Conservation (phyloP, 2,797 vertebrate species). For the Eulemur coronatus region DNA sequence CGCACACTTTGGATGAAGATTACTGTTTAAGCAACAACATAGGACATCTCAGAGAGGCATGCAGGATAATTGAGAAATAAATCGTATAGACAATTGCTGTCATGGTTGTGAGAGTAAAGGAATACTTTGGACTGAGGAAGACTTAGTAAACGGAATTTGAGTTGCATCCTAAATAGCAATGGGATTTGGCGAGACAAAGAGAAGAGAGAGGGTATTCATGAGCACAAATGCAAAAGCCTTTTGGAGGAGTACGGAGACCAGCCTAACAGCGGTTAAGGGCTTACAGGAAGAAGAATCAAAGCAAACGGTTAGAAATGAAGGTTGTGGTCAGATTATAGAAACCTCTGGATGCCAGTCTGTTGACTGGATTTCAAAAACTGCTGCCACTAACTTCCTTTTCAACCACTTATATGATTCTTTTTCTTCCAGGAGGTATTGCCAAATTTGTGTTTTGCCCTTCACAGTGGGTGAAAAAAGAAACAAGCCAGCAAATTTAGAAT, state of each 20-base stretch:
- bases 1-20: background rate
- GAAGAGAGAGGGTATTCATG: background rate
- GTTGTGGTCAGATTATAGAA: background rate
- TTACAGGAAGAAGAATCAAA: background rate
- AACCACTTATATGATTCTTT: background rate
- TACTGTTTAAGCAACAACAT: background rate
- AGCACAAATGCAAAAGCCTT: background rate
- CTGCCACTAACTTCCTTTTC: background rate
- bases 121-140: background rate
- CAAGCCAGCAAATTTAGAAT: background rate
- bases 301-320: background rate
- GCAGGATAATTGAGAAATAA: background rate
- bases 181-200: background rate
- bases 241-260: background rate
- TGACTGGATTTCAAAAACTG: background rate
- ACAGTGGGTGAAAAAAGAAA: background rate
- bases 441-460: conserved; percentile 44
- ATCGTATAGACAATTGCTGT: background rate
- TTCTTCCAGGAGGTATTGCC: background rate
- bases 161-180: background rate
- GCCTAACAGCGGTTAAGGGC: background rate
- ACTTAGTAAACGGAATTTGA: background rate
- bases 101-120: background rate
- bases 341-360: background rate
- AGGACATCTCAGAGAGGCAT: background rate